phyloP scores from a whole-genome alignment of 1,140 invertebrate genomes.

The Copidosoma floridanum region DNA sequence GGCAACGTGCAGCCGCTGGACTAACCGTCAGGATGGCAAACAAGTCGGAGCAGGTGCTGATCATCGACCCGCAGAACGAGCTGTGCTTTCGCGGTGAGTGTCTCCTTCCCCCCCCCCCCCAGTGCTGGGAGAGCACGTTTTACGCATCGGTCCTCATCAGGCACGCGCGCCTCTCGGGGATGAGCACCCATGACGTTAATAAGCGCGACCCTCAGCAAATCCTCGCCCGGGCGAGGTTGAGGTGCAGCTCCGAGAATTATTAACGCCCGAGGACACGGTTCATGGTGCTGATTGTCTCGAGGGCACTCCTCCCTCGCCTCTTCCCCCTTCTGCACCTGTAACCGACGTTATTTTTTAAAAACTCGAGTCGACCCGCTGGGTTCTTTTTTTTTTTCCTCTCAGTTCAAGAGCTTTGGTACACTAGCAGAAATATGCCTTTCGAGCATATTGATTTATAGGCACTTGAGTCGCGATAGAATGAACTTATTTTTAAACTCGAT shows the following conservation, averaged over 20 bases:
- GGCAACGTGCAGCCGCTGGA: no score
- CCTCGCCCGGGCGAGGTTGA: no score
- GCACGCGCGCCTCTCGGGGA: no score
- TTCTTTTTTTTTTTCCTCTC: not conserved
- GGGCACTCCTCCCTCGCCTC: not conserved
- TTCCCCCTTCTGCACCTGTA: not conserved
- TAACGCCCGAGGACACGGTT: no score
- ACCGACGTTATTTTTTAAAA: not conserved
- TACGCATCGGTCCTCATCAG: no score
- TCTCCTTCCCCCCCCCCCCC: no score
- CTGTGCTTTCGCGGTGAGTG: slow-evolving; percentile 70
- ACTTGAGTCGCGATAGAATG: not conserved
- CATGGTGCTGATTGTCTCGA: not conserved
- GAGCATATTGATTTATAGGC: slow-evolving; percentile 10
- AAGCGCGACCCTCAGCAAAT: no score
- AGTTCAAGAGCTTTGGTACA: not conserved
- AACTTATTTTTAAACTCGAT: slow-evolving; percentile 13
- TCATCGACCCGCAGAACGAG: slow-evolving; percentile 71
- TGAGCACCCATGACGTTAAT: no score
- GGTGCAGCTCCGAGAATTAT: no score
- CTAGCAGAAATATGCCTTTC: not conserved
- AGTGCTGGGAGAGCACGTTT: no score
- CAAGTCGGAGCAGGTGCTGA: slow-evolving; percentile 66
- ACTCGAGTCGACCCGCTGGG: no score
- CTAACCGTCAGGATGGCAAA: no score